A percentile compares a stretch with the other conserved stretches of the same genome.
phyloP scores from a whole-genome alignment of 2,888 invertebrate genomes.

The Hoplodrina ambigua region DNA sequence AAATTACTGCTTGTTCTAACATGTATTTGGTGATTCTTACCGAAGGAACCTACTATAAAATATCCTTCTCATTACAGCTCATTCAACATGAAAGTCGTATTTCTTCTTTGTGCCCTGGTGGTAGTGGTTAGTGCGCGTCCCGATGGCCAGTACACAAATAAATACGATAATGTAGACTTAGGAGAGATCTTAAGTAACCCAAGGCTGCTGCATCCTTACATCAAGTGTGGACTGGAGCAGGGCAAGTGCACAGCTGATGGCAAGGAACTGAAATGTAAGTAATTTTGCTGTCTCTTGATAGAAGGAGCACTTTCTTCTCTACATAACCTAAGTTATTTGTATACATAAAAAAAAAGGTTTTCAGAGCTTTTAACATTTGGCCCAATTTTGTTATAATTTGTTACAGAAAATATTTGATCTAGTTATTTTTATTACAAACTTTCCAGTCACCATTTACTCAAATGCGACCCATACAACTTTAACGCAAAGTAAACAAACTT shows the following conservation, averaged over 20 bases:
- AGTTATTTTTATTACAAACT: background rate
- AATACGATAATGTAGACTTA: slow-evolving; percentile 74
- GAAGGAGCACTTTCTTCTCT: background rate
- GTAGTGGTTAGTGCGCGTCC: slow-evolving; percentile 66
- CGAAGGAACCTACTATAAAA: background rate
- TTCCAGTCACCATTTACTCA: background rate
- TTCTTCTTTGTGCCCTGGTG: slow-evolving; percentile 71
- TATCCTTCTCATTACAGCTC: slow-evolving; percentile 8
- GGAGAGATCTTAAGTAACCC: slow-evolving; percentile 91
- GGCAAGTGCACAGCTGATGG: slow-evolving; percentile 92
- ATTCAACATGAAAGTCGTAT: slow-evolving; percentile 69
- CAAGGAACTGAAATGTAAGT: slow-evolving; percentile 92
- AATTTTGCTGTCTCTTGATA: background rate
- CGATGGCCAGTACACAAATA: slow-evolving; percentile 77
- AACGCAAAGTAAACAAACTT: background rate
- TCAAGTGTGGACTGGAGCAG: slow-evolving; percentile 91
- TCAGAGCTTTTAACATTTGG: too few relatives aligned
- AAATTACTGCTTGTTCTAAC: too few relatives aligned
- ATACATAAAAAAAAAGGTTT: background rate
- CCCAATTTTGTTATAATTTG: background rate
- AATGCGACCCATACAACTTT: background rate
- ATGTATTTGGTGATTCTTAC: too few relatives aligned
- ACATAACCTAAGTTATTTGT: background rate
- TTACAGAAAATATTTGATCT: background rate
- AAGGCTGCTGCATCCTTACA: slow-evolving; percentile 91